These are phyloP conservation scores for Pelecanus crispus DNA, from an alignment of 2,113 vertebrate species.

Conservation along the genomic window DNA sequence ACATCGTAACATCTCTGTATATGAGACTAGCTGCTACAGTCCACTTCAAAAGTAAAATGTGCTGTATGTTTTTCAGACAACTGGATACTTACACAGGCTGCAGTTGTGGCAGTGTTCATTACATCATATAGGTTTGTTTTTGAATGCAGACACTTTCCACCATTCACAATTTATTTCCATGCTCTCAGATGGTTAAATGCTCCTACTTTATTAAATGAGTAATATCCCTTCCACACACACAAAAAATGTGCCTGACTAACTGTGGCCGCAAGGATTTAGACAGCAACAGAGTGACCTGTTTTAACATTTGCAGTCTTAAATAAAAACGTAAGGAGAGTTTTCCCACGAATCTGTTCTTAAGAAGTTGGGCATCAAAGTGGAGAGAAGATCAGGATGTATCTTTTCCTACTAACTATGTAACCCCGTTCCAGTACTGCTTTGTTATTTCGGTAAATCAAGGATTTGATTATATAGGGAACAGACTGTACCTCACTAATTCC, in stretches of 20 bases:
- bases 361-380: neutral
- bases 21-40: neutral
- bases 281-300: neutral
- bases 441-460: neutral
- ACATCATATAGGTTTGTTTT: neutral
- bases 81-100: neutral
- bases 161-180: neutral
- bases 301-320: neutral
- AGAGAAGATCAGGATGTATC: neutral
- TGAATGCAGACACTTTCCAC: conserved; percentile 19
- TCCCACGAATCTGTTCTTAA: neutral
- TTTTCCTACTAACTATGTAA: neutral
- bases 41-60: rapidly evolving
- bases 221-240: neutral
- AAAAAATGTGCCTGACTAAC: neutral
- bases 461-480: neutral
- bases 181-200: neutral
- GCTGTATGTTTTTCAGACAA: neutral
- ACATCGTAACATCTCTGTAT: neutral
- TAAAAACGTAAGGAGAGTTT: neutral
- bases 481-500: neutral
- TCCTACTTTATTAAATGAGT: neutral
- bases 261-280: neutral
- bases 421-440: neutral
- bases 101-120: neutral